Evolutionary conservation across 2,113 vertebrate species (phyloP).

Genomic region (Oryzias melastigma): DNA sequence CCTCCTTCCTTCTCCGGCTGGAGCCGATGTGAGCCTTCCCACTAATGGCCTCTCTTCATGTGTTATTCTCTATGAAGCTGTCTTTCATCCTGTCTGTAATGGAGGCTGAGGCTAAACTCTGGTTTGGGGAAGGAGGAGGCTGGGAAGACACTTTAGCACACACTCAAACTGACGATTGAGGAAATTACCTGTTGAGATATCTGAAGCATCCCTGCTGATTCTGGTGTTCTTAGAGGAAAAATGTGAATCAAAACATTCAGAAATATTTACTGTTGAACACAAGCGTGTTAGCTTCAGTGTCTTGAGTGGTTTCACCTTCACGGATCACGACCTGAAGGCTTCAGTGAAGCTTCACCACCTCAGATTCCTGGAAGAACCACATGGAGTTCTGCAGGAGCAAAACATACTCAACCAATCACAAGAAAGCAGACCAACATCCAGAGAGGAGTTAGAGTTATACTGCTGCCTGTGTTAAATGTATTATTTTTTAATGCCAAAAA

Average conservation of each 20-base stretch:
- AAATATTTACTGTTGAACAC: not conserved
- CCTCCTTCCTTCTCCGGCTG: slow-evolving; percentile 65
- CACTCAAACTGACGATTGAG: slow-evolving; percentile 4
- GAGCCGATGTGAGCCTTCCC: slow-evolving; percentile 33
- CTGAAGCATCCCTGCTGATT: slow-evolving; percentile 11
- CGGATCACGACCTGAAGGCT: slow-evolving; percentile 15
- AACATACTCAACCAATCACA: slow-evolving; percentile 28
- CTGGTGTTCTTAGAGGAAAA: slow-evolving; percentile 12
- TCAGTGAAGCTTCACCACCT: slow-evolving; percentile 23
- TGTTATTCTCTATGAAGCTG: slow-evolving; percentile 71
- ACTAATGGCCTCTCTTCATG: slow-evolving; percentile 73
- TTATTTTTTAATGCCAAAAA: too few relatives aligned
- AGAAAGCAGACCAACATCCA: slow-evolving; percentile 4
- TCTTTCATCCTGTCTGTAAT: slow-evolving; percentile 62
- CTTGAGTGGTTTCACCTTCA: slow-evolving; percentile 58
- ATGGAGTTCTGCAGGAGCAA: slow-evolving; percentile 20
- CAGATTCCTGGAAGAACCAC: slow-evolving; percentile 44
- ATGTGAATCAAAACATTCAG: not conserved
- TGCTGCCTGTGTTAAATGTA: too few relatives aligned
- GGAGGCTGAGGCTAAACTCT: slow-evolving; percentile 39
- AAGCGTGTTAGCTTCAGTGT: too few relatives aligned
- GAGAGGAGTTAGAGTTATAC: too few relatives aligned
- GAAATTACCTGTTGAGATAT: slow-evolving; percentile 33
- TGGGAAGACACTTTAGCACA: slow-evolving; percentile 22
- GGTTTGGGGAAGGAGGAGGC: slow-evolving; percentile 50